Evolutionary conservation across 2,888 invertebrate species (phyloP).

Genomic region (Limnephilus marmoratus): DNA sequence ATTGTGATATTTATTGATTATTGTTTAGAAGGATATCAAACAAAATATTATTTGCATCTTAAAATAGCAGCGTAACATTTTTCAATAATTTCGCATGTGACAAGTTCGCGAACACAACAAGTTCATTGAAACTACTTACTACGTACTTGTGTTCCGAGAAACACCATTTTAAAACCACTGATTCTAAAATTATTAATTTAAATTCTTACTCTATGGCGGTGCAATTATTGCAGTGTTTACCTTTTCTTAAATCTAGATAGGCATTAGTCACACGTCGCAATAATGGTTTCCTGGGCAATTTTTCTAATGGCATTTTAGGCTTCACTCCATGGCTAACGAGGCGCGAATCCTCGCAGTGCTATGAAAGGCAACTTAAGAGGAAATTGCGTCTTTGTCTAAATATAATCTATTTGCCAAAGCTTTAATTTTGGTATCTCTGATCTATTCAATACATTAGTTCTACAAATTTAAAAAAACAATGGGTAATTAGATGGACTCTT

Average conservation of each 20-base stretch:
- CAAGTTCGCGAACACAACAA: not conserved
- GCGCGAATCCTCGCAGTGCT: constrained; percentile 17
- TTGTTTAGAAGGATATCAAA: no score
- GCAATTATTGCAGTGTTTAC: constrained; percentile 21
- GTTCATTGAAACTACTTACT: no score
- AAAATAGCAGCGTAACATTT: not conserved
- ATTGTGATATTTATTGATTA: no score
- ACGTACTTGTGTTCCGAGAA: not conserved
- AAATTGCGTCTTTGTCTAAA: constrained; percentile 32
- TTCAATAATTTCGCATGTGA: not conserved
- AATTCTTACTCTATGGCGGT: not conserved
- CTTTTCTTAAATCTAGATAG: constrained; percentile 23
- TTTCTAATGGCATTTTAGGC: constrained; percentile 46
- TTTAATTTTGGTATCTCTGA: not conserved
- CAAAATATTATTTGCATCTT: no score
- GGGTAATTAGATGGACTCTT: not conserved
- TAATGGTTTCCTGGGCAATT: constrained; percentile 46
- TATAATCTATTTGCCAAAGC: not conserved
- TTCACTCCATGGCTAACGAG: constrained; percentile 37
- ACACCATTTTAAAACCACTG: not conserved
- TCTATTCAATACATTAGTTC: not conserved
- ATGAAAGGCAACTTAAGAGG: constrained; percentile 7
- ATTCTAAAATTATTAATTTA: not conserved
- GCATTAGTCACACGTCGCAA: constrained; percentile 42
- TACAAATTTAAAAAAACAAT: not conserved